phyloP scores from a whole-genome alignment of 2,888 invertebrate genomes.

The Caenorhabditis sp. region DNA sequence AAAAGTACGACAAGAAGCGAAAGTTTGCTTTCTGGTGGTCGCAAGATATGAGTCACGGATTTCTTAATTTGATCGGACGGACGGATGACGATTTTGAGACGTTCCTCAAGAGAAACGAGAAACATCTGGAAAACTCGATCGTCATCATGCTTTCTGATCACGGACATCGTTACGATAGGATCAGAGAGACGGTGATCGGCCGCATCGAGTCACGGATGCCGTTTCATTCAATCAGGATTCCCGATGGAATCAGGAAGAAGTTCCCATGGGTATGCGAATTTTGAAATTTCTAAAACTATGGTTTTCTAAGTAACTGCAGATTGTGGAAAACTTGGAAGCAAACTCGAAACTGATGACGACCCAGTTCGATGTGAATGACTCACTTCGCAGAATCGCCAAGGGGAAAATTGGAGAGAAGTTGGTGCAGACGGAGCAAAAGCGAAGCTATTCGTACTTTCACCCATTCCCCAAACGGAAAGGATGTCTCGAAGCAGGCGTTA shows the following conservation, averaged over 20 bases:
- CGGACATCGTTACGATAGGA: slow-evolving; percentile 84
- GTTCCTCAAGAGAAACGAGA: slow-evolving; percentile 67
- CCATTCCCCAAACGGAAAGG: slow-evolving; percentile 61
- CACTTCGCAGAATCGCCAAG: slow-evolving; percentile 71
- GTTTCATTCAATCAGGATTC: slow-evolving; percentile 83
- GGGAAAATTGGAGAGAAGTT: slow-evolving; percentile 34
- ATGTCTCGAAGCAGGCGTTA: slow-evolving; percentile 72
- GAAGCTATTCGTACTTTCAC: slow-evolving; percentile 65
- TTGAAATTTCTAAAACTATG: background rate
- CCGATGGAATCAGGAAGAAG: slow-evolving; percentile 79
- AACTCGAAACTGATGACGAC: slow-evolving; percentile 84
- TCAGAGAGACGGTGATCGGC: slow-evolving; percentile 84
- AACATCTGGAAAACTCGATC: slow-evolving; percentile 71
- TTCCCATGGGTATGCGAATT: slow-evolving; percentile 75
- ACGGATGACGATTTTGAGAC: slow-evolving; percentile 69
- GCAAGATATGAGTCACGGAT: slow-evolving; percentile 76
- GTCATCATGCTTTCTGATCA: slow-evolving; percentile 83
- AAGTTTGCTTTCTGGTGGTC: slow-evolving; percentile 77
- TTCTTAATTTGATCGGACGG: slow-evolving; percentile 67
- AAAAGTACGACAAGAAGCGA: slow-evolving; percentile 64
- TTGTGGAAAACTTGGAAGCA: slow-evolving; percentile 76
- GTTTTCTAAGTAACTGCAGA: too few species aligned
- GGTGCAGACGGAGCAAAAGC: slow-evolving; percentile 18
- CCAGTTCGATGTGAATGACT: slow-evolving; percentile 84
- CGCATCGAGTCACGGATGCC: slow-evolving; percentile 84